Evolutionary conservation across 2,113 vertebrate species (phyloP).

Genomic region (Ceuthmochares aereus): DNA sequence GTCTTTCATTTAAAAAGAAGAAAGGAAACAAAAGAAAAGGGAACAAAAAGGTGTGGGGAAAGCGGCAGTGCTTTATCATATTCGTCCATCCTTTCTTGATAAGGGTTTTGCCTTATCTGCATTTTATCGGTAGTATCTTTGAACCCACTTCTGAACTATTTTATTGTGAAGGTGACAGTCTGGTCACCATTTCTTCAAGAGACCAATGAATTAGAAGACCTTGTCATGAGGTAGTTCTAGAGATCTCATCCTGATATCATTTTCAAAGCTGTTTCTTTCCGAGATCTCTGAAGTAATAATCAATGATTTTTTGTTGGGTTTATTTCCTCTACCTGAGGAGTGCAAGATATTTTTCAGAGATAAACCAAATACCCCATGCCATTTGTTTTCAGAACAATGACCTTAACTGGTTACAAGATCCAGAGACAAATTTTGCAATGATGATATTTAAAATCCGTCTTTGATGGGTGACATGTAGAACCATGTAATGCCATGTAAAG

Average conservation of each 20-base stretch:
- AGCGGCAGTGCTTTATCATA: background rate
- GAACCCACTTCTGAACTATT: background rate
- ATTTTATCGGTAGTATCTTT: background rate
- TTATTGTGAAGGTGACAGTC: background rate
- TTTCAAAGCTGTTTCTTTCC: background rate
- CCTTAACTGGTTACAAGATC: background rate
- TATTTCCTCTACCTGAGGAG: background rate
- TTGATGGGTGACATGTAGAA: background rate
- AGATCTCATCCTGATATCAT: background rate
- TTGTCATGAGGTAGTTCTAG: background rate
- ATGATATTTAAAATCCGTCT: background rate
- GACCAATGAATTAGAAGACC: background rate
- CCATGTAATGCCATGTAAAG: background rate
- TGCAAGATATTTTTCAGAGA: background rate
- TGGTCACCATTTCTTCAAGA: background rate
- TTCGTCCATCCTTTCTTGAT: background rate
- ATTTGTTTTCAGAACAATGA: background rate
- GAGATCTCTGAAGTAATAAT: background rate
- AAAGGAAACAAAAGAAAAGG: background rate
- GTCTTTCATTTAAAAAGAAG: background rate
- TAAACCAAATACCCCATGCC: background rate
- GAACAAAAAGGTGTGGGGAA: rapidly evolving
- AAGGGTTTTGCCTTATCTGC: background rate
- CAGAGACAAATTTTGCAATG: background rate
- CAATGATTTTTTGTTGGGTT: background rate